These are phyloP conservation scores for Phyllotreta striolata DNA, from an alignment of 2,888 invertebrate genomes.

Conservation along the genomic window DNA sequence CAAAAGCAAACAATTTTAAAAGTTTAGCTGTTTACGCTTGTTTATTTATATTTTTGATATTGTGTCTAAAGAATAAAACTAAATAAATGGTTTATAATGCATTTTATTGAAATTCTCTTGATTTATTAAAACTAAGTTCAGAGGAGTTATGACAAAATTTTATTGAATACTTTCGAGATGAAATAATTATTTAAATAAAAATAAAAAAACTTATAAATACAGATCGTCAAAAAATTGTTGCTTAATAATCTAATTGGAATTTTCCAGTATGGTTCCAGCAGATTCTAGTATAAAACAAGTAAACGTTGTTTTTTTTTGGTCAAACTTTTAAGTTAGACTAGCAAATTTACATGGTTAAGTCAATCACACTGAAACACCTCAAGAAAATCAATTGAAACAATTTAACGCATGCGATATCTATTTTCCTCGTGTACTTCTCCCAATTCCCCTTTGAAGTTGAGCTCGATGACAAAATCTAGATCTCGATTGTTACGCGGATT, in stretches of 20 bases:
- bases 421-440: conserved; percentile 86
- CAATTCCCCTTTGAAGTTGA: conserved; percentile 91
- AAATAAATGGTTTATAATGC: background rate
- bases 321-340: conserved; percentile 5
- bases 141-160: conserved; percentile 17
- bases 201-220: conserved; percentile 35
- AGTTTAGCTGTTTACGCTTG: conserved; percentile 34
- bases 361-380: conserved; percentile 8
- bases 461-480: conserved; percentile 92
- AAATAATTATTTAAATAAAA: conserved; percentile 39
- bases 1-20: conserved; percentile 67
- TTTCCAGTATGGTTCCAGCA: conserved; percentile 10
- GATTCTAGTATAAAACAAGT: conserved; percentile 12
- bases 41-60: conserved; percentile 5
- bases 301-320: conserved; percentile 7
- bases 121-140: background rate
- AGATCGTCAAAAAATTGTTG: conserved; percentile 37
- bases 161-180: conserved; percentile 39
- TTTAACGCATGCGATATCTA: conserved; percentile 88
- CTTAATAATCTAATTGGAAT: conserved; percentile 4
- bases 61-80: conserved; percentile 11
- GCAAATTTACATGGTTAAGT: conserved; percentile 17
- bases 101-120: conserved; percentile 1
- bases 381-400: background rate
- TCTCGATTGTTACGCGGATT: conserved; percentile 97